Base-by-base conservation (phyloP, 2,113 vertebrate genomes). In the Paramisgurnus dabryanus region DNA sequence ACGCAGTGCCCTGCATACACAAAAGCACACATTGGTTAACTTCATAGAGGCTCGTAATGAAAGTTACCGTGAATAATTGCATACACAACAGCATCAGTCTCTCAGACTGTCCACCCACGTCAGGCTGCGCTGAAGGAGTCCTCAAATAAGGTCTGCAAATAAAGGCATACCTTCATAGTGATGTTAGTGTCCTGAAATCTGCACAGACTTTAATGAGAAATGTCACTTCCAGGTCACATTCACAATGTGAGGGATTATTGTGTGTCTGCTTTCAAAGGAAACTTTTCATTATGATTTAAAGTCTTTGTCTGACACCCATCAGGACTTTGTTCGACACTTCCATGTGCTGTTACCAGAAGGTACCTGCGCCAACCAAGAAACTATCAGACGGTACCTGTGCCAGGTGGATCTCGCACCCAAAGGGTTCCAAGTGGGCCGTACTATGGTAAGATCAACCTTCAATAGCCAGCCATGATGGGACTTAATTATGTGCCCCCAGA, bases 271-370 rank as follows among this genome's bases (percentile, higher is more conserved):
- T n/a, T 55, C 9, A 18, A 60, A 12, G 41, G 27, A 41, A 60
- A 63, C 22, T 12, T 40, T 7, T 60, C n/a, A 7, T 61, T 10
- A 63, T 27, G 13, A n/a, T 2, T 1, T 58, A 8, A 9, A 15
- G 55, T 34, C 15, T 40, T 5, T 57, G 34, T 40, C 53, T 22
- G 71, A 2, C 72, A 13, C n/a, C 11, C 47, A 17, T 76, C 83
- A 99, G 98, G 96, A 99, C 85, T 99, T 98, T 87, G 91, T 96
- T 66, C 93, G 90, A 81, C 97, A 97, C 88, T 99, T 96, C 91
- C 91, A 91, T 12, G 94, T 97, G 76, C 94, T 99, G 83, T 93
- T 99, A 75, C 94, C 95, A 2, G 94, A 89, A 85, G 91, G 92
- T 39, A 1, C 47, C 80, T 90, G 91, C 86, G 90, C 95, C 4